A percentile compares a stretch with the other conserved stretches of the same genome.
Evolutionary conservation across 2,113 vertebrate genomes (phyloP).

Genomic region (Oncorhynchus tshawytscha): DNA sequence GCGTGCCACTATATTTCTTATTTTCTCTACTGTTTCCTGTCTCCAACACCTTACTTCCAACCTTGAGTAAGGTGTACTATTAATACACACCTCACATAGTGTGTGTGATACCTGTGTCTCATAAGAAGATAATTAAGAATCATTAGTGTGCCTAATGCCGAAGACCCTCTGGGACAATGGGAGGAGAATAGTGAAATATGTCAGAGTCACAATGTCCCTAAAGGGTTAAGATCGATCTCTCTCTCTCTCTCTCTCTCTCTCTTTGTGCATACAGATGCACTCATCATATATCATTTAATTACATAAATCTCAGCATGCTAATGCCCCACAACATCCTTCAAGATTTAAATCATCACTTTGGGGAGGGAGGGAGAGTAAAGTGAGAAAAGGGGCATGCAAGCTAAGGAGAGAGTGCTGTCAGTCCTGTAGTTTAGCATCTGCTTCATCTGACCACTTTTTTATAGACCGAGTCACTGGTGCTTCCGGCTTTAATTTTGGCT

Average conservation of each 20-base stretch:
- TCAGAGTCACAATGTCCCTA: constrained; percentile 33
- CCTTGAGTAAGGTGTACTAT: not conserved
- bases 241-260: constrained; percentile 13
- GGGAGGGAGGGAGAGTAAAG: constrained; percentile 27
- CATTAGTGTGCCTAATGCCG: constrained; percentile 28
- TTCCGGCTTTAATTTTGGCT: too few species aligned
- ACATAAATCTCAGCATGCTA: constrained; percentile 70
- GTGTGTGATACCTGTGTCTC: constrained; percentile 13
- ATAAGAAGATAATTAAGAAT: constrained; percentile 34
- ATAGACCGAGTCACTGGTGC: too few species aligned
- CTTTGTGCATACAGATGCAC: constrained; percentile 55
- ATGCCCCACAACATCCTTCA: constrained; percentile 67
- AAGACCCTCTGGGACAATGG: constrained; percentile 36
- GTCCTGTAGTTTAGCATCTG: too few species aligned
- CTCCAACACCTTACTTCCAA: not conserved
- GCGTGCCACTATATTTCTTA: too few species aligned
- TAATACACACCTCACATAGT: not conserved
- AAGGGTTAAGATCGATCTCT: constrained; percentile 30
- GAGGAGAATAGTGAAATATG: constrained; percentile 30
- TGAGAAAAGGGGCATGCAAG: constrained; percentile 14
- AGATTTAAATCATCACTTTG: constrained; percentile 74
- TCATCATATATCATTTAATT: constrained; percentile 68
- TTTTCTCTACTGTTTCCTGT: too few species aligned
- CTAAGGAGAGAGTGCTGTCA: constrained; percentile 36
- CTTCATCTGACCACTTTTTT: too few species aligned